Base-by-base conservation (phyloP, 2,888 invertebrate species). In the Dorcus hopei region DNA sequence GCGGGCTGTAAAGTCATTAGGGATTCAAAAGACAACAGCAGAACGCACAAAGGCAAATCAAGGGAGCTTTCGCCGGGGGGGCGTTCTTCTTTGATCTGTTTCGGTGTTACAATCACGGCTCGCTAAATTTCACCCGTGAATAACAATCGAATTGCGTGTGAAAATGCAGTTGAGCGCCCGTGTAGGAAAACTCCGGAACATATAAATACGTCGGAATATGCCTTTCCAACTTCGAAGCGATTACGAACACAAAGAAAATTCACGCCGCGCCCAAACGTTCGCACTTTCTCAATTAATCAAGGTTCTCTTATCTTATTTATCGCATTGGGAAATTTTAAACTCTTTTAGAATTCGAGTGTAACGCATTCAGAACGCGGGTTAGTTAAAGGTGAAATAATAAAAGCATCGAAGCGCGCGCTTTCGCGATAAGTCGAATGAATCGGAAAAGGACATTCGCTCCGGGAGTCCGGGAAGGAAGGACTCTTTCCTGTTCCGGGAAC, bases 391-490 rank as follows among this genome's bases (percentile, higher is more conserved):
- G 45, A 45, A 45, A 45, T 45, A 45, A 45, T 23, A 66, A 68
- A 68, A 63, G 59, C 70, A 69, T 66, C 65, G 70, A 70, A 62
- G 69, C 70, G 68, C 70, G 68, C 70, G 63, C 66, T 23, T 16
- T 16, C 45, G 66, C 68, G 71, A 72, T 72, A 72, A 70, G 68
- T 71, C 68, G 67, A 65, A 65, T 54, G 59, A 72, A 73, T 73
- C 74, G 75, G 74, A 74, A 76, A 74, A 72, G 77, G 76, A 75
- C 77, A 76, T 77, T 77, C 74, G 77, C 73, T 73, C 75, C 76
- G 76, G 77, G 75, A 77, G 75, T 77, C 77, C 77, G 76, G 77
- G 77, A 77, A 77, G 76, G 76, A 77, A 76, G 75, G 74, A 75
- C 75, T 74, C 74, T 74, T 77, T 77, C 77, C 77, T 76, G 72